These are phyloP conservation scores for Adelognathus sp. DNA, from an alignment of 2,888 invertebrate genomes.

Conservation along the genomic window DNA sequence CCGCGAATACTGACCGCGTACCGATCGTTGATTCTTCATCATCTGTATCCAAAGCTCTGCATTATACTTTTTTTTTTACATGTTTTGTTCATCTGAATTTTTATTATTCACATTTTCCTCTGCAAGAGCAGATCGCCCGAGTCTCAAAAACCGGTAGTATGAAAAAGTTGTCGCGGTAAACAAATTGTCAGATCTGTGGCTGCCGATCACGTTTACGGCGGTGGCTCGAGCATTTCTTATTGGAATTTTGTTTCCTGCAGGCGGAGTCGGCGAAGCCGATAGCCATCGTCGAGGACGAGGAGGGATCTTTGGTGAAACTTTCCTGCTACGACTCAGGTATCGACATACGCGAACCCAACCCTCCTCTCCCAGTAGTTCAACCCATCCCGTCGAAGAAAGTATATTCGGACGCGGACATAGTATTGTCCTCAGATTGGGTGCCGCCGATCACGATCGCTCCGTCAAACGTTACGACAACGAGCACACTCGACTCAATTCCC, in stretches of 20 bases:
- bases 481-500: constrained; percentile 80
- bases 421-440: constrained; percentile 93
- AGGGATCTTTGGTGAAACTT: constrained; percentile 88
- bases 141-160: too few species aligned
- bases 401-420: constrained; percentile 94
- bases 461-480: constrained; percentile 84
- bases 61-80: background rate
- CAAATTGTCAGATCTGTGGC: too few species aligned
- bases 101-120: too few species aligned
- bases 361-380: constrained; percentile 84
- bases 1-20: background rate
- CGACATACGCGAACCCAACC: constrained; percentile 90
- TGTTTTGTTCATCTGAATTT: background rate
- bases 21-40: background rate
- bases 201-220: too few species aligned
- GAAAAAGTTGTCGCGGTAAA: too few species aligned
- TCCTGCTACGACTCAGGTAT: constrained; percentile 95
- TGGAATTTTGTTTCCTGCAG: too few species aligned
- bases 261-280: constrained; percentile 75
- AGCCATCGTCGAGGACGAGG: constrained; percentile 82
- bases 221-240: too few species aligned
- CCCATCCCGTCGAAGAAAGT: constrained; percentile 87
- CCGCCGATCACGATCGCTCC: constrained; percentile 92
- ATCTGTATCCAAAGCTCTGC: background rate
- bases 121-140: too few species aligned